A percentile compares a stretch with the other conserved stretches of the same genome.
Conservation (phyloP, 2,113 vertebrate genomes). For the Sylvietta virens region DNA sequence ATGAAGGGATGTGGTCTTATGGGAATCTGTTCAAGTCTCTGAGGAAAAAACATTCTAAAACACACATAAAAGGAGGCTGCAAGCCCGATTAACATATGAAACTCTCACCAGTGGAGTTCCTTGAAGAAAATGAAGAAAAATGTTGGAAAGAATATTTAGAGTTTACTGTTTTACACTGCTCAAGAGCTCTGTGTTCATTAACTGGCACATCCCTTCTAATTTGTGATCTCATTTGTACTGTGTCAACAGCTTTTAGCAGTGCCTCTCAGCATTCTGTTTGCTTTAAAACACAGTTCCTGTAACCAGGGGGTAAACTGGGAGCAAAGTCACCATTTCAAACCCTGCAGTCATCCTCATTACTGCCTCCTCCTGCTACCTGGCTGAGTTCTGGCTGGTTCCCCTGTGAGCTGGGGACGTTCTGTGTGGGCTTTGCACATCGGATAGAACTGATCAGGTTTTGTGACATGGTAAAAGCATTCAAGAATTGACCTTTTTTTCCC, state of each 20-base stretch:
- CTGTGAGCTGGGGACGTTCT: background rate
- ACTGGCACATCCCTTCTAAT: conserved; percentile 51
- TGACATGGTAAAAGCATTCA: background rate
- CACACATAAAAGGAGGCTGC: background rate
- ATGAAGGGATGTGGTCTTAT: background rate
- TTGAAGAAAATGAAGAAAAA: conserved; percentile 22
- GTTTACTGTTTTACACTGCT: conserved; percentile 25
- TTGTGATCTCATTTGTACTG: conserved; percentile 52
- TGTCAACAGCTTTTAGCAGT: conserved; percentile 59
- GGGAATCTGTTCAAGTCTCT: background rate
- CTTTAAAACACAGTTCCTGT: conserved; percentile 21
- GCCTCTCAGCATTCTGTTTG: conserved; percentile 16
- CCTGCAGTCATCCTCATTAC: background rate
- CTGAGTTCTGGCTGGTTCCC: background rate
- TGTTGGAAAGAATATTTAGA: background rate
- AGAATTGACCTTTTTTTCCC: background rate
- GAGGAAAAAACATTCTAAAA: background rate
- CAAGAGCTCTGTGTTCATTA: conserved; percentile 52
- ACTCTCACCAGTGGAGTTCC: background rate
- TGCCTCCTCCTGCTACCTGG: background rate
- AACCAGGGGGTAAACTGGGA: background rate
- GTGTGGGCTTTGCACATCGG: background rate
- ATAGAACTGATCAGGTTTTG: background rate
- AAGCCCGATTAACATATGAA: background rate
- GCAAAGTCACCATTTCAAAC: background rate